Conservation (phyloP, 2,888 invertebrate genomes). For the Thera obeliscata region DNA sequence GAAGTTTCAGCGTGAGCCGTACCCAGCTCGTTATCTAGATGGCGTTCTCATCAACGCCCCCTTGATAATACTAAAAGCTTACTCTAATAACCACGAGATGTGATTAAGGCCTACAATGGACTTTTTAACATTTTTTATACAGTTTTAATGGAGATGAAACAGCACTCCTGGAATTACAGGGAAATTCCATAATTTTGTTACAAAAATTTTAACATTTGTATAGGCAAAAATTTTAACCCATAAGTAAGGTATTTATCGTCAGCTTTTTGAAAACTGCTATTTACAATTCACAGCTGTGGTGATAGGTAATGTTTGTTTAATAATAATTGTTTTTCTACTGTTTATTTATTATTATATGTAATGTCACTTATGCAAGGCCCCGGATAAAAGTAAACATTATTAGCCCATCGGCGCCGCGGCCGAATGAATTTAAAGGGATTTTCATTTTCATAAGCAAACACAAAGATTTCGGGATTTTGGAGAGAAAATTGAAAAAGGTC, state of each 20-base stretch:
- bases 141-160: conserved; percentile 27
- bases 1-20: background rate
- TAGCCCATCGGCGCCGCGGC: conserved; percentile 12
- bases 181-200: background rate
- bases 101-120: conserved; percentile 38
- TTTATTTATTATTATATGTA: background rate
- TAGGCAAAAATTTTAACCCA: too few relatives aligned
- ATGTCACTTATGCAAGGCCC: conserved; percentile 6
- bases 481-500: conserved; percentile 53
- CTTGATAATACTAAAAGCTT: conserved; percentile 31
- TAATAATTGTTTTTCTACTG: too few relatives aligned
- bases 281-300: too few relatives aligned
- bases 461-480: conserved; percentile 41
- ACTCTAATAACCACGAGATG: conserved; percentile 38
- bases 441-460: conserved; percentile 51
- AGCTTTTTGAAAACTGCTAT: too few relatives aligned
- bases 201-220: too few relatives aligned
- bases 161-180: conserved; percentile 23
- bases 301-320: too few relatives aligned
- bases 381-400: conserved; percentile 2
- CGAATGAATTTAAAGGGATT: conserved; percentile 43
- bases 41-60: conserved; percentile 32
- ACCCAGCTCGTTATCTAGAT: conserved; percentile 35
- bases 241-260: too few relatives aligned
- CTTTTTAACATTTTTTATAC: conserved; percentile 31